These are phyloP conservation scores for Zaprionus africanus DNA, from an alignment of 1,140 invertebrate genomes.

Conservation along the genomic window DNA sequence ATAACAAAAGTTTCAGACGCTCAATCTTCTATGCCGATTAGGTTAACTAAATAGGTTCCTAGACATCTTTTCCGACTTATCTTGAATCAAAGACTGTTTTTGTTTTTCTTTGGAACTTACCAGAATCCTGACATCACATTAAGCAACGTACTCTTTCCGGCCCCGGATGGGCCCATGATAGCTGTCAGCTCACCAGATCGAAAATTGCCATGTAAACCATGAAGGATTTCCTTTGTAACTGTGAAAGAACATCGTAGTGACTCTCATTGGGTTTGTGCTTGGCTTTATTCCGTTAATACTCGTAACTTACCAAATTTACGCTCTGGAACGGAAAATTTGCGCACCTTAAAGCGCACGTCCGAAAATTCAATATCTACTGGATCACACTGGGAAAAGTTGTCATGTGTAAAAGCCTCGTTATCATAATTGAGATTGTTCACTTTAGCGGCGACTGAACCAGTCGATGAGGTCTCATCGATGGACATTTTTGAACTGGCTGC, in stretches of 20 bases:
- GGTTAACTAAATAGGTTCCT: not conserved
- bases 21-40: not conserved
- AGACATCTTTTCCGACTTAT: not conserved
- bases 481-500: constrained; percentile 70
- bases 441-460: constrained; percentile 51
- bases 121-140: constrained; percentile 88
- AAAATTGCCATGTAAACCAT: constrained; percentile 87
- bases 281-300: too few species aligned
- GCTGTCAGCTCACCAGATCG: constrained; percentile 88
- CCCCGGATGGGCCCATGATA: constrained; percentile 92
- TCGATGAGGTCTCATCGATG: constrained; percentile 69
- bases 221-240: constrained; percentile 88
- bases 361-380: constrained; percentile 88
- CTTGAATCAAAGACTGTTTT: not conserved
- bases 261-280: not conserved
- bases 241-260: not conserved
- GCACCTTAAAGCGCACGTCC: constrained; percentile 87
- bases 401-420: constrained; percentile 47
- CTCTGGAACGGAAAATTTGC: constrained; percentile 80
- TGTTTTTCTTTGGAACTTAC: constrained; percentile 48
- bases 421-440: constrained; percentile 64
- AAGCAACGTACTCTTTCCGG: constrained; percentile 90
- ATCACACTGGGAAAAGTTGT: constrained; percentile 79
- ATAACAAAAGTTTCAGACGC: not conserved
- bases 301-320: constrained; percentile 77